Percentiles rank a stretch among this genome's conserved stretches.
These are phyloP conservation scores for Diploptera punctata DNA, from an alignment of 2,888 invertebrate species.

Conservation along the genomic window DNA sequence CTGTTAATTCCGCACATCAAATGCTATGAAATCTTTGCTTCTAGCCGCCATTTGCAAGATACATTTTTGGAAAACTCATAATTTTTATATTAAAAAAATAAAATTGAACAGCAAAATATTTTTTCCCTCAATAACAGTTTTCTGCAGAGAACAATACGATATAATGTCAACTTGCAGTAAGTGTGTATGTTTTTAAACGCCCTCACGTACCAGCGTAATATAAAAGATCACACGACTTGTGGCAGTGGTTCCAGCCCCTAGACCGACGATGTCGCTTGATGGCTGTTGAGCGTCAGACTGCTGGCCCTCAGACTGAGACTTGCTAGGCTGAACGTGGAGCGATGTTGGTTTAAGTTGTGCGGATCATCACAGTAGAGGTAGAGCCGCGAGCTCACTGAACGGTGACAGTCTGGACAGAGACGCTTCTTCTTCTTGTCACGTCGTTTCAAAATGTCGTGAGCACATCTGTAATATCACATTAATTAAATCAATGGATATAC, in stretches of 20 bases:
- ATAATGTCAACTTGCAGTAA: too few relatives aligned
- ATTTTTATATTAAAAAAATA: too few relatives aligned
- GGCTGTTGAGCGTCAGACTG: constrained; percentile 41
- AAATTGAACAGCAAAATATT: too few relatives aligned
- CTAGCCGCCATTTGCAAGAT: too few relatives aligned
- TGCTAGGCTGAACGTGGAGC: constrained; percentile 58
- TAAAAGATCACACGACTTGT: too few relatives aligned
- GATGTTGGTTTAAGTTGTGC: constrained; percentile 49
- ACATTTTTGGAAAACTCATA: too few relatives aligned
- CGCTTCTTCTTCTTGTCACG: constrained; percentile 69
- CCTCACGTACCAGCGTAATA: too few relatives aligned
- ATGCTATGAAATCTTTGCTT: too few relatives aligned
- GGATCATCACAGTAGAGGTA: constrained; percentile 63
- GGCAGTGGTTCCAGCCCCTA: constrained; percentile 22
- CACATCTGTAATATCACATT: constrained; percentile 68
- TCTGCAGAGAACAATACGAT: too few relatives aligned
- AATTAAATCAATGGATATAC: too few relatives aligned
- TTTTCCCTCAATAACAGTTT: too few relatives aligned
- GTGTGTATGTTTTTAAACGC: background rate
- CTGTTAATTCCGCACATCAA: too few relatives aligned
- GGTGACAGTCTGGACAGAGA: constrained; percentile 74
- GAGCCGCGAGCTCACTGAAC: constrained; percentile 68
- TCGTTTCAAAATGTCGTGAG: constrained; percentile 69
- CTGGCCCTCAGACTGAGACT: constrained; percentile 45
- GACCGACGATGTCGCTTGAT: constrained; percentile 44